Percentiles rank a stretch among this genome's conserved stretches.
phyloP scores from a whole-genome alignment of 2,888 invertebrate species.

The Tachystola acroxantha region DNA sequence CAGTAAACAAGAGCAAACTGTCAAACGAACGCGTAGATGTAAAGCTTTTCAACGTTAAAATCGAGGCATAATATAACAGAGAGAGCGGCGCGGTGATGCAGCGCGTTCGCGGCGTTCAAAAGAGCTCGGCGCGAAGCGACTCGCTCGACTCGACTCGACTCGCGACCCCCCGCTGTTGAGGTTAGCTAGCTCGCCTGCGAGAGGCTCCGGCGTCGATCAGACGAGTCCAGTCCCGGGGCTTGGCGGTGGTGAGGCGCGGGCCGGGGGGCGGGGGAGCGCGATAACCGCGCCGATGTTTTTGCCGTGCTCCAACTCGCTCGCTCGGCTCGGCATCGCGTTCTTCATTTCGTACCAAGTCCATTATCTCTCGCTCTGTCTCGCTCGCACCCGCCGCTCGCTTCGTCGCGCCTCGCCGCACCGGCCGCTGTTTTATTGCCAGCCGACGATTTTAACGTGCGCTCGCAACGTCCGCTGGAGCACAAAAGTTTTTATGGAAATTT shows the following conservation, averaged over 20 bases:
- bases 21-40: slow-evolving; percentile 50
- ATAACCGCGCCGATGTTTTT: slow-evolving; percentile 76
- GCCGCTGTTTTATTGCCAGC: slow-evolving; percentile 78
- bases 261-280: slow-evolving; percentile 40
- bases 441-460: slow-evolving; percentile 79
- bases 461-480: slow-evolving; percentile 77
- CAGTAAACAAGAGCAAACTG: slow-evolving; percentile 43
- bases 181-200: slow-evolving; percentile 67
- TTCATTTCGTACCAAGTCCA: slow-evolving; percentile 74
- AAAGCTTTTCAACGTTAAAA: slow-evolving; percentile 59
- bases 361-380: slow-evolving; percentile 66
- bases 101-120: slow-evolving; percentile 53
- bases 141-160: slow-evolving; percentile 29
- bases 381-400: slow-evolving; percentile 56
- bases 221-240: slow-evolving; percentile 49
- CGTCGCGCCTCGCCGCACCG: slow-evolving; percentile 75
- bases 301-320: slow-evolving; percentile 70
- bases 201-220: slow-evolving; percentile 67
- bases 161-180: slow-evolving; percentile 73
- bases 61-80: slow-evolving; percentile 47
- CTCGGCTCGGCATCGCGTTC: slow-evolving; percentile 71
- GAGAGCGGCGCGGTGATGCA: slow-evolving; percentile 36
- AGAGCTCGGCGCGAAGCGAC: slow-evolving; percentile 40
- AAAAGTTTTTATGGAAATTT: slow-evolving; percentile 79
- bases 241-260: slow-evolving; percentile 29